Evolutionary conservation across 1,140 invertebrate species (phyloP).

Genomic region (Gryon sp.): DNA sequence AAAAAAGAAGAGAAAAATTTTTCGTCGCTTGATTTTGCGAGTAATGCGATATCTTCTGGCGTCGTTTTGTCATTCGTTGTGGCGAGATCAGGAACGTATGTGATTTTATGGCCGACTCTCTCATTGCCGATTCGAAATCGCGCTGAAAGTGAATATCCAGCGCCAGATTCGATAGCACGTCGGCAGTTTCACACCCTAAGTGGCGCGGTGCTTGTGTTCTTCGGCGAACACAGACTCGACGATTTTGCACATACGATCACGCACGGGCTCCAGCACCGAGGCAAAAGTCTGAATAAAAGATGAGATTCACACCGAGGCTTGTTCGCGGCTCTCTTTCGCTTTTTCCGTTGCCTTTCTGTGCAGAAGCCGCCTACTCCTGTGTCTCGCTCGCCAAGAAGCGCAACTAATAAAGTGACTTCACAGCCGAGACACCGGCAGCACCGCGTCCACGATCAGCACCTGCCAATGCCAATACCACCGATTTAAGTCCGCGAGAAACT

Average conservation of each 20-base stretch:
- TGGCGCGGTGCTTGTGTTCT: conserved; percentile 74
- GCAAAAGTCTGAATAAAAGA: conserved; percentile 76
- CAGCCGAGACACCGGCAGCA: conserved; percentile 27
- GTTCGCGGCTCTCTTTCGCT: conserved; percentile 71
- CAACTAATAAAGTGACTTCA: conserved; percentile 72
- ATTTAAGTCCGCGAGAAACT: conserved; percentile 42
- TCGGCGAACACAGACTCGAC: conserved; percentile 41
- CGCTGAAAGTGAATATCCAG: conserved; percentile 64
- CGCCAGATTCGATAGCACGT: conserved; percentile 69
- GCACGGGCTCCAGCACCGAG: conserved; percentile 43
- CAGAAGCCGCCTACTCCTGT: conserved; percentile 43
- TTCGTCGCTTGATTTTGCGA: too few species aligned
- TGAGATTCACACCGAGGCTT: conserved; percentile 77
- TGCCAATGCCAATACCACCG: conserved; percentile 24
- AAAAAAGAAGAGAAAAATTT: too few species aligned
- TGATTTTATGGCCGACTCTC: conserved; percentile 69
- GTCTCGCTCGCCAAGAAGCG: conserved; percentile 24
- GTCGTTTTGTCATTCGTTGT: conserved; percentile 30
- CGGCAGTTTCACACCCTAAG: conserved; percentile 77
- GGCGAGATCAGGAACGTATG: conserved; percentile 31
- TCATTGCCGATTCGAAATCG: conserved; percentile 55
- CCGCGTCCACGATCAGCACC: conserved; percentile 24
- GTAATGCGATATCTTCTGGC: conserved; percentile 12
- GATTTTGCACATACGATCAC: conserved; percentile 56
- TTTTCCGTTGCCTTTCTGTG: conserved; percentile 67